Evolutionary conservation across 1,140 invertebrate genomes (phyloP), one percentile per base, ranked within the genome.

Genomic region (Tyrophagus putrescentiae): DNA sequence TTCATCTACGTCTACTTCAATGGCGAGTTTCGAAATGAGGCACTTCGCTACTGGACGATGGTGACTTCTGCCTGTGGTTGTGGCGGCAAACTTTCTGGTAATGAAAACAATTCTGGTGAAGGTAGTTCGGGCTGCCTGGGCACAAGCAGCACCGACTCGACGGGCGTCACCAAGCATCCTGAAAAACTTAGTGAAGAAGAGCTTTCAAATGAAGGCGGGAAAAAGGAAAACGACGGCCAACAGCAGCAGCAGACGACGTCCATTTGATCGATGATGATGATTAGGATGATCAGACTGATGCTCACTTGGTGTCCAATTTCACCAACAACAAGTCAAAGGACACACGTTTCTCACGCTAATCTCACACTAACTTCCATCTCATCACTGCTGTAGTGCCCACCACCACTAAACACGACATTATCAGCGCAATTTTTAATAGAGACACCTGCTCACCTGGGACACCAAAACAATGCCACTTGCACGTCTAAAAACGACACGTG

Each of bases 1-100:
- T 79, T 92, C 58, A 90, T 93, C 65, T 92, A 92, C 71, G 87
- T 85, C 70, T 88, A 86, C 76, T 87, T 91, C 83, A 90, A 90
- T 71, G 78, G 80, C 1, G 76, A 81, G 28, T 90, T 87, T 68
- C 75, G 84, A 5, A 64, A 66, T 23, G 75, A 57, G 21, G 56
- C 56, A 13, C 18, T 52, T 6, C 31, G 11, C 21, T 57, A 57
- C 32, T 57, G 56, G 56, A 39, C 45, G 9, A 50, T 9, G 21
- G 7, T 27, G 21, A 11, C 45, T 50, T 21, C 9, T 50, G 9
- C 21, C 21, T 11, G 11, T 9, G 9, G 45, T 11, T 21, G 21
- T 13, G 36, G 36, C 36, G 21, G 13, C 13, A 39, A 39, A 13
- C 13, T 13, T 39, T 13, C 13, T 13, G 36, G 36, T 39, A 39